Evolutionary conservation across 2,888 invertebrate species (phyloP), one percentile per base, ranked within the genome.

Genomic region (Volucella zonaria): DNA sequence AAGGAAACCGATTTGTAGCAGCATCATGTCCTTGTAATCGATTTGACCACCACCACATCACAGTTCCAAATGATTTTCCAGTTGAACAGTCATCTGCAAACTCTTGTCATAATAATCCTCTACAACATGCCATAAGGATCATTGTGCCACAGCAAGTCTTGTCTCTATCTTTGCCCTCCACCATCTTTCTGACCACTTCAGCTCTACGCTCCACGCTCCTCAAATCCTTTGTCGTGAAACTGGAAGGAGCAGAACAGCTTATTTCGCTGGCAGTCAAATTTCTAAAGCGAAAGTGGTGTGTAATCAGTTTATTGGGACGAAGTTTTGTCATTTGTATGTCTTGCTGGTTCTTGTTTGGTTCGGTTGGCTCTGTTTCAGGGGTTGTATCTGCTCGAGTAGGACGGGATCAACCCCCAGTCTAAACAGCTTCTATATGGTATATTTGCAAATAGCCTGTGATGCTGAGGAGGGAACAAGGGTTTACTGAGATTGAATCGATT

Each of bases 281-380:
- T 81, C 76, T 52, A 76, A 76, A 85, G 68, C 68, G 81, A 81
- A 85, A 81, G 85, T 85, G 81, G 85, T 76, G 81, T 76, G 83
- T 80, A 80, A 83, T 83, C 83, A 80, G 76, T 85, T 85, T 80
- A 80, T 80, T 80, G 80, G 56, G 61, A 76, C 76, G 75, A 83
- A 80, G 56, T 80, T 85, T 81, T 81, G 85, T 74, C 81, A 81
- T 81, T 85, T 79, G 83, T 75, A 58, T 75, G 79, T 64, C 82
- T 70, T 79, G 61, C 54, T 23, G 42, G 18, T n/a, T n/a, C n/a
- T n/a, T n/a, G 58, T 58, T 59, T 18, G 31, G 51, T 42, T 11
- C 14, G 12, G 23, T 11, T 23, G 14, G 1, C 11, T 51, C 38
- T 43, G 15, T 40, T n/a, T 68, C 38, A 38, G 42, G 12, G 56